phyloP scores from a whole-genome alignment of 2,888 invertebrate genomes.

The Cataglyphis altisquamis region DNA sequence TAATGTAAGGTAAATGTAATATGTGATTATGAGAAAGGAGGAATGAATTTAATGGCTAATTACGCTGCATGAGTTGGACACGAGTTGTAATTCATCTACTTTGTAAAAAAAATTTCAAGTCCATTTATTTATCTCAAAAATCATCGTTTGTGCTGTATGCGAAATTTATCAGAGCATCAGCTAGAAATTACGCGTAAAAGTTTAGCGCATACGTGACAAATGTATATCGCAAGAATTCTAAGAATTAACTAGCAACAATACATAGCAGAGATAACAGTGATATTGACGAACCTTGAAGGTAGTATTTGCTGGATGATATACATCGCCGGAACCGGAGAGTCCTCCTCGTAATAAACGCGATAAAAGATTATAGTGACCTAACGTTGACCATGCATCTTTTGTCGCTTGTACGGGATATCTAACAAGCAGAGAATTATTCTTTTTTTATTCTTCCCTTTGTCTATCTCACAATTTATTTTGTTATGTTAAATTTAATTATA shows the following conservation, averaged over 20 bases:
- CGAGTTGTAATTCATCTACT: not conserved
- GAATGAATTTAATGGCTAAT: not conserved
- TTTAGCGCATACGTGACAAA: not conserved
- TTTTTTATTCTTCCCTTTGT: not conserved
- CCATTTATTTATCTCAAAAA: not conserved
- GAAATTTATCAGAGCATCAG: not conserved
- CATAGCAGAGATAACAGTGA: not conserved
- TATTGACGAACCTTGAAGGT: slow-evolving; percentile 79
- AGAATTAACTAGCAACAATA: not conserved
- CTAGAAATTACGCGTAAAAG: not conserved
- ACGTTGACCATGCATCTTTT: slow-evolving; percentile 76
- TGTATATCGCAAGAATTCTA: not conserved
- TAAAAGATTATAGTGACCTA: slow-evolving; percentile 80
- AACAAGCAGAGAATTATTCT: slow-evolving; percentile 48
- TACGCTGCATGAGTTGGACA: not conserved
- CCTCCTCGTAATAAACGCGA: slow-evolving; percentile 82
- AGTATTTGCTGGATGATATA: slow-evolving; percentile 81
- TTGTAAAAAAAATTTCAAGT: not conserved
- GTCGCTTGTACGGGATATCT: slow-evolving; percentile 77
- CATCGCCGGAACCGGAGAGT: slow-evolving; percentile 81
- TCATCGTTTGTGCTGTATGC: not conserved
- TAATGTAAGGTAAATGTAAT: not conserved
- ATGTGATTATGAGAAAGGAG: not conserved
- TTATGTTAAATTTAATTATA: not conserved
- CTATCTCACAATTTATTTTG: not conserved